Evolutionary conservation across 2,113 vertebrate genomes (phyloP).

Genomic region (Dendrocopos noguchii): DNA sequence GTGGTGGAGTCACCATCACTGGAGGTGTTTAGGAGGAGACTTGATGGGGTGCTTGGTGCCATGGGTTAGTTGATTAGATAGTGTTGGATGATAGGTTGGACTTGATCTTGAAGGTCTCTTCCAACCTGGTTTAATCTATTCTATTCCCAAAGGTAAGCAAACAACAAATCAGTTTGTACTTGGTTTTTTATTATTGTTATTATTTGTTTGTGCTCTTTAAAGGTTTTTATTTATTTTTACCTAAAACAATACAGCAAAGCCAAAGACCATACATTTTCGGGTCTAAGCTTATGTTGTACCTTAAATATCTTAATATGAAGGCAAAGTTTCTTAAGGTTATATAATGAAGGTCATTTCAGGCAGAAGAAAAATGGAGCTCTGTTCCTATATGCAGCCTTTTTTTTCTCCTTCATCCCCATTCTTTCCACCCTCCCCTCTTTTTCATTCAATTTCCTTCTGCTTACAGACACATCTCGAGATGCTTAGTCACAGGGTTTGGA

Average conservation of each 20-base stretch:
- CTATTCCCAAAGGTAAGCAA: constrained; percentile 3
- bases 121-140: too few species aligned
- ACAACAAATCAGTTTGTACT: neutral
- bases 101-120: too few species aligned
- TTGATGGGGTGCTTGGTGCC: too few species aligned
- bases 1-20: too few species aligned
- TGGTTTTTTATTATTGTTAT: too few species aligned
- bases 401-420: neutral
- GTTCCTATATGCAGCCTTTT: neutral
- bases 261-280: neutral
- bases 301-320: constrained; percentile 2
- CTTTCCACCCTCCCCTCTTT: neutral
- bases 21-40: too few species aligned
- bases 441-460: neutral
- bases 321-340: neutral
- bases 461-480: neutral
- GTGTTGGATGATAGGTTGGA: too few species aligned
- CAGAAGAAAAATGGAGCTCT: neutral
- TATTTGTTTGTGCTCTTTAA: too few species aligned
- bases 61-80: too few species aligned
- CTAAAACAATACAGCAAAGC: constrained; percentile 22
- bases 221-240: neutral
- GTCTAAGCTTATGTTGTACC: neutral
- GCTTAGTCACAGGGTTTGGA: neutral
- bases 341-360: neutral